Percentiles rank a stretch among this genome's conserved stretches.
Evolutionary conservation across 2,113 vertebrate genomes (phyloP).

Genomic region (human (Homo sapiens)): DNA sequence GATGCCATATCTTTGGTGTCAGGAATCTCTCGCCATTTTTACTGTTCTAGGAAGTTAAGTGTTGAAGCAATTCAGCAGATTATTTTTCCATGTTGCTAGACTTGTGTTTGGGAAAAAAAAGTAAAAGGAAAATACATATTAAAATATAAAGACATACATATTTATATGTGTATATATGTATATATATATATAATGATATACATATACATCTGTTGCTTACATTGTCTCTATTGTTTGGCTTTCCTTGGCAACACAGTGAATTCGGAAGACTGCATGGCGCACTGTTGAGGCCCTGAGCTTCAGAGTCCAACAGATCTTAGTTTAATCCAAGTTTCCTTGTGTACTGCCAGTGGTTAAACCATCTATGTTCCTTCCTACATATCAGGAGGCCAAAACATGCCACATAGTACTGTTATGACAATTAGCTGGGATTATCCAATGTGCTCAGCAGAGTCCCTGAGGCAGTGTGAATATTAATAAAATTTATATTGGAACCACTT

Average conservation of each 20-base stretch:
- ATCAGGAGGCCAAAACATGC: neutral
- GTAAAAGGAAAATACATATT: neutral
- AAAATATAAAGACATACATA: neutral
- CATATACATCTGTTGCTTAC: neutral
- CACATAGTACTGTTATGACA: neutral
- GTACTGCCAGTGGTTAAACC: neutral
- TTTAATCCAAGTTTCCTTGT: neutral
- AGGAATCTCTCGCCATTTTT: neutral
- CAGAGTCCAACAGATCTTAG: neutral
- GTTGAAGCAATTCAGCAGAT: neutral
- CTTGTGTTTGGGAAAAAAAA: neutral
- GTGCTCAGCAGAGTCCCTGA: neutral
- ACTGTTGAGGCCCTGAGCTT: neutral
- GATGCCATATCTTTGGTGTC: neutral
- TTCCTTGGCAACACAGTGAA: neutral
- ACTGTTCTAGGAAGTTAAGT: neutral
- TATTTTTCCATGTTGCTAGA: neutral
- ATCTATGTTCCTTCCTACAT: neutral
- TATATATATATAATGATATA: neutral
- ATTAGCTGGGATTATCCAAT: neutral
- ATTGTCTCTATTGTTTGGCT: neutral
- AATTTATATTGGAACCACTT: neutral
- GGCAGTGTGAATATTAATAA: neutral
- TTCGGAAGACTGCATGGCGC: neutral
- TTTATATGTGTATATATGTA: too few relatives aligned